Percentiles rank a stretch among this genome's conserved stretches.
These are phyloP conservation scores for Lamellibrachia columna DNA, from an alignment of 2,888 invertebrate genomes.

Conservation along the genomic window DNA sequence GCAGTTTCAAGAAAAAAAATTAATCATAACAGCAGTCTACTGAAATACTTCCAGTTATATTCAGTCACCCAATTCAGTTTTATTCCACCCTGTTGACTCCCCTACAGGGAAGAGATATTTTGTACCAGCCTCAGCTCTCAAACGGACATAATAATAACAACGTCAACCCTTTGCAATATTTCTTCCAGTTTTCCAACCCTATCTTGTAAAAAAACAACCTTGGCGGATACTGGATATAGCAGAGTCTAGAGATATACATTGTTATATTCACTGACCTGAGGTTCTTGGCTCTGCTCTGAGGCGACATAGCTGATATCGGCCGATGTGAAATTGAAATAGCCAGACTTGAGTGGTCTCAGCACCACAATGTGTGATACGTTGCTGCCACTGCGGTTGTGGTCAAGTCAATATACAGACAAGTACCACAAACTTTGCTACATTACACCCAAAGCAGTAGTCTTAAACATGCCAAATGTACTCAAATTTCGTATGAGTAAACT, in stretches of 20 bases:
- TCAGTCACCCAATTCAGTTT: no score
- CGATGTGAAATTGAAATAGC: conserved; percentile 96
- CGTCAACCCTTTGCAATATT: no score
- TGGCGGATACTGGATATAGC: no score
- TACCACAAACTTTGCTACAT: background rate
- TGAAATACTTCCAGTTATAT: no score
- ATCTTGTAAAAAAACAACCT: no score
- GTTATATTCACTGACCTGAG: conserved; percentile 62
- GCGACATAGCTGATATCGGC: conserved; percentile 88
- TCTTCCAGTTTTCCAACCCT: no score
- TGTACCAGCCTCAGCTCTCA: no score
- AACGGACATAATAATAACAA: no score
- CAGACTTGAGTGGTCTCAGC: conserved; percentile 86
- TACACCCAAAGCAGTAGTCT: background rate
- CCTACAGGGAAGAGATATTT: no score
- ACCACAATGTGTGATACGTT: conserved; percentile 95
- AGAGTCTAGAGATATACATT: background rate
- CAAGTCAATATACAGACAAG: background rate
- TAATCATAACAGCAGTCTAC: background rate
- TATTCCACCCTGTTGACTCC: no score
- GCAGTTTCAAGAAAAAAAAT: background rate
- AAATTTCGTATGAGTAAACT: background rate
- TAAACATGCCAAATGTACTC: background rate
- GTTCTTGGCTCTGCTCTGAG: conserved; percentile 78
- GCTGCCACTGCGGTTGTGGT: conserved; percentile 69